These are phyloP conservation scores for Stomatorhinus ivindoensis DNA, from an alignment of 2,113 vertebrate species.

Conservation along the genomic window DNA sequence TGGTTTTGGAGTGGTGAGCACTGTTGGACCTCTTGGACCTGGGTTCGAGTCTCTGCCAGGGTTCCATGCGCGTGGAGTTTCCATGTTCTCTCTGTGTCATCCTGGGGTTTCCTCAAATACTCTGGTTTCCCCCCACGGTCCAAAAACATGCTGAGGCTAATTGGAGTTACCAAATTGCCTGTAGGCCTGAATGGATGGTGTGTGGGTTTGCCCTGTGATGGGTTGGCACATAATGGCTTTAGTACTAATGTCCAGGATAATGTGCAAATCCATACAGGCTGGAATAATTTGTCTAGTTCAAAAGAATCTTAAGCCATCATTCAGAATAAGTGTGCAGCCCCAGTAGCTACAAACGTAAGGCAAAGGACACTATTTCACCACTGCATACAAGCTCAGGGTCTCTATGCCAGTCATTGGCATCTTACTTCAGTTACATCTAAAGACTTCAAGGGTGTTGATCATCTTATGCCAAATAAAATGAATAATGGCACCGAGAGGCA, in stretches of 20 bases:
- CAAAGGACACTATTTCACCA: background rate
- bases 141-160: background rate
- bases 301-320: background rate
- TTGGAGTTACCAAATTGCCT: background rate
- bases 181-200: background rate
- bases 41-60: background rate
- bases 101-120: background rate
- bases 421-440: background rate
- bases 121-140: background rate
- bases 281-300: background rate
- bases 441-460: background rate
- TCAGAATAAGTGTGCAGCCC: background rate
- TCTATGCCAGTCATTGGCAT: background rate
- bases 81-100: background rate
- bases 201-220: background rate
- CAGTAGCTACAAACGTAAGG: background rate
- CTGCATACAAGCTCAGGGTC: background rate
- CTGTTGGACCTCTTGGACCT: background rate
- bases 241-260: background rate
- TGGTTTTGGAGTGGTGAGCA: background rate
- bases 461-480: background rate
- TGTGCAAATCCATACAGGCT: background rate
- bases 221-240: background rate
- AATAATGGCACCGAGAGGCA: background rate
- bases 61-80: background rate